Conservation (phyloP, 2,113 vertebrate genomes). For the Ceyx melanurus region DNA sequence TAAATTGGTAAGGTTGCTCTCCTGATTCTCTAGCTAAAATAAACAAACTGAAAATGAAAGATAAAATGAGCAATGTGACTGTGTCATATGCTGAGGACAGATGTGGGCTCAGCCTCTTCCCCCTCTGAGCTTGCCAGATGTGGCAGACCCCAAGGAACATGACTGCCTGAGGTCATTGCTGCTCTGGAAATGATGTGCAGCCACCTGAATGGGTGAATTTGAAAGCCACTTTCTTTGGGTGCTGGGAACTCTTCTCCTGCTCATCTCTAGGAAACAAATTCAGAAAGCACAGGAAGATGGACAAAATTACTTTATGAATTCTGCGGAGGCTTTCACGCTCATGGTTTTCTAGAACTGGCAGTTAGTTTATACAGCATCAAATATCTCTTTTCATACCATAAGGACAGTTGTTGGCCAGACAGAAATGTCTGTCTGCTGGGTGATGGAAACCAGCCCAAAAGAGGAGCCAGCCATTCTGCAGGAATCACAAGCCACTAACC, state of each 20-base stretch:
- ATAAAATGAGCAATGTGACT: background rate
- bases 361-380: background rate
- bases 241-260: background rate
- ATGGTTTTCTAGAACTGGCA: background rate
- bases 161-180: background rate
- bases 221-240: background rate
- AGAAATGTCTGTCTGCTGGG: background rate
- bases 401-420: background rate
- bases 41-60: background rate
- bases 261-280: background rate
- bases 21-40: background rate
- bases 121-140: background rate
- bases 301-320: background rate
- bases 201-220: background rate
- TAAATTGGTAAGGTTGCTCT: background rate
- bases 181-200: background rate
- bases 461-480: background rate
- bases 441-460: background rate
- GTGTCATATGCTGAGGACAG: background rate
- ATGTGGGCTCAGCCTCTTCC: background rate
- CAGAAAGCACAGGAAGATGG: background rate
- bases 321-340: background rate
- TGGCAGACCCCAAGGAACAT: background rate
- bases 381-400: background rate
- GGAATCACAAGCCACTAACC: accelerated